Evolutionary conservation across 2,888 invertebrate genomes (phyloP).

Genomic region (Drosophila merina): DNA sequence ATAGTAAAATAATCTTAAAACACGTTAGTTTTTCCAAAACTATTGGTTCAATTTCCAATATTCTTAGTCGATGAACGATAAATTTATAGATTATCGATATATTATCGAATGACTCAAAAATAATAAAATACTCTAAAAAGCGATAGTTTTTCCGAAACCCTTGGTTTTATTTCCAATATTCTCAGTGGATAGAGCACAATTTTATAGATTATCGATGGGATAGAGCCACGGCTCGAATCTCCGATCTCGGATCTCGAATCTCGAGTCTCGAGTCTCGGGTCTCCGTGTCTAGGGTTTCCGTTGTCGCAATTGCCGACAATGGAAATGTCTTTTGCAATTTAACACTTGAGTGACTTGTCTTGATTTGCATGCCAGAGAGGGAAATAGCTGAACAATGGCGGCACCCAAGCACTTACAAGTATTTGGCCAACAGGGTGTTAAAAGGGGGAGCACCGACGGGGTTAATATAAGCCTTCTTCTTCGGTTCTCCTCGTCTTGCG

Average conservation of each 20-base stretch:
- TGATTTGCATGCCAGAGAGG: conserved; percentile 40
- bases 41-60: neutral
- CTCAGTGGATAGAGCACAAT: conserved; percentile 24
- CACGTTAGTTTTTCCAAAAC: no score
- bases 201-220: conserved; percentile 25
- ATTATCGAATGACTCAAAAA: conserved; percentile 13
- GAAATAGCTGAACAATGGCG: conserved; percentile 25
- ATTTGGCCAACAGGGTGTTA: neutral
- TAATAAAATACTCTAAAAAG: no score
- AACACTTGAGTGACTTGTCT: conserved; percentile 78
- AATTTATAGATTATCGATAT: conserved; percentile 30
- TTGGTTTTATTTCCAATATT: neutral
- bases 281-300: conserved; percentile 58
- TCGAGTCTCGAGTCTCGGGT: conserved; percentile 26
- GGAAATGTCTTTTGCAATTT: conserved; percentile 82
- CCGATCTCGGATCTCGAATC: neutral
- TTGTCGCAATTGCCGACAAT: conserved; percentile 72
- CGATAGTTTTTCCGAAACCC: no score
- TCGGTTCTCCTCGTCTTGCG: no score
- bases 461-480: conserved; percentile 1
- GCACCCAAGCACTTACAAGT: conserved; percentile 24
- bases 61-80: conserved; percentile 27
- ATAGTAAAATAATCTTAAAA: no score
- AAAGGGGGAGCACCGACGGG: neutral
- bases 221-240: conserved; percentile 6